A percentile compares a stretch with the other conserved stretches of the same genome.
Conservation (phyloP, 2,797 vertebrate species). For the Enteromius treurensis region DNA sequence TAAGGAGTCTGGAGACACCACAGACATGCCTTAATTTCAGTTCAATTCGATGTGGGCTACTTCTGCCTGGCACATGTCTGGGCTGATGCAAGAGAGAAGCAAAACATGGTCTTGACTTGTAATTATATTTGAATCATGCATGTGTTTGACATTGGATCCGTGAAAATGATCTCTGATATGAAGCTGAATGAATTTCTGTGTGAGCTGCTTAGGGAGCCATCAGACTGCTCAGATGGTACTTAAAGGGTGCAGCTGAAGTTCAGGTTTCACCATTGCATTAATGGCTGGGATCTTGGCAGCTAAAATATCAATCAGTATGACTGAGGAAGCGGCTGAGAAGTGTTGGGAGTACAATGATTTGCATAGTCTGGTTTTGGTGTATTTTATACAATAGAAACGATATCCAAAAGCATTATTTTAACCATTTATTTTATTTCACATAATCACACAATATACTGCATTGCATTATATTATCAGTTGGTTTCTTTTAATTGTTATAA, state of each 20-base stretch:
- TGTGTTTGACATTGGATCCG: neutral
- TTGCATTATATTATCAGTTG: neutral
- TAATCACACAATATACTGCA: neutral
- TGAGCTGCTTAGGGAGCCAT: neutral
- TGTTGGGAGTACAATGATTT: neutral
- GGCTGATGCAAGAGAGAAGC: conserved; percentile 38
- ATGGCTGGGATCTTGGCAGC: conserved; percentile 25
- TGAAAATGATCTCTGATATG: neutral
- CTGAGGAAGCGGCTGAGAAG: conserved; percentile 6
- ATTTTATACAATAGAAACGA: neutral
- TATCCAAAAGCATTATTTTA: neutral
- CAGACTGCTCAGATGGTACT: conserved; percentile 27
- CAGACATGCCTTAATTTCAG: neutral
- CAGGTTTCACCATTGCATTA: conserved; percentile 65
- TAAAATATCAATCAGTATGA: conserved; percentile 18
- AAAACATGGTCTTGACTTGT: conserved; percentile 19
- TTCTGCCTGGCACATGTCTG: conserved; percentile 5
- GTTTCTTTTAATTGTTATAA: neutral
- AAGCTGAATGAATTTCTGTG: conserved; percentile 30
- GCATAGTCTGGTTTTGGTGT: neutral
- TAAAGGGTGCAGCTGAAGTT: conserved; percentile 55
- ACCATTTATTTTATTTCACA: neutral
- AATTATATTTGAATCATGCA: conserved; percentile 6
- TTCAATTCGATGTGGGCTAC: neutral
- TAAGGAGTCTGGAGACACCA: neutral